Evolutionary conservation across 2,113 vertebrate species (phyloP).

Genomic region (Limanda limanda): DNA sequence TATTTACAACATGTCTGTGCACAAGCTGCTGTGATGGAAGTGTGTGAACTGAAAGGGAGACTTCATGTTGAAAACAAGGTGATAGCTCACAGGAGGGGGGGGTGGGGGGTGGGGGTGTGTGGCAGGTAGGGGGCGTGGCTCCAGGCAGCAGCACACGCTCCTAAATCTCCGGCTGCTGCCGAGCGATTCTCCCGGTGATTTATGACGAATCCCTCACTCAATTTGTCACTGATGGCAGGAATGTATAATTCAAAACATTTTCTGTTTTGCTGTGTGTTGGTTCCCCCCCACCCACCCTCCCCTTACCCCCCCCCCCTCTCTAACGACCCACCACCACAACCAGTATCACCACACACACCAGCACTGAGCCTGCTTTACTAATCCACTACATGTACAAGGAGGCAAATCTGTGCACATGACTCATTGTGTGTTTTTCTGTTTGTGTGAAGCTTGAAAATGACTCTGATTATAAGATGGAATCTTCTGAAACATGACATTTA

Average conservation of each 20-base stretch:
- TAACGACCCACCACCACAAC: background rate
- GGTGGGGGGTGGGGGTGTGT: too few relatives aligned
- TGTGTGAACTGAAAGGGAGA: too few relatives aligned
- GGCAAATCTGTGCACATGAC: slow-evolving; percentile 16
- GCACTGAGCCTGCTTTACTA: slow-evolving; percentile 8
- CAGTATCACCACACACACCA: background rate
- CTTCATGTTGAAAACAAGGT: slow-evolving; percentile 18
- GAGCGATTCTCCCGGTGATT: slow-evolving; percentile 80
- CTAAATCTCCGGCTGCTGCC: slow-evolving; percentile 78
- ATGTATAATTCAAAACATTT: slow-evolving; percentile 82
- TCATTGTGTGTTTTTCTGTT: slow-evolving; percentile 8
- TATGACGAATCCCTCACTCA: slow-evolving; percentile 78
- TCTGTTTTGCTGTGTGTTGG: slow-evolving; percentile 71
- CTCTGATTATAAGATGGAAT: background rate
- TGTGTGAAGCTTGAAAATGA: slow-evolving; percentile 8
- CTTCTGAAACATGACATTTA: background rate
- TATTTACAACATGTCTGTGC: too few relatives aligned
- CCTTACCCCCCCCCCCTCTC: background rate
- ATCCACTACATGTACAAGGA: slow-evolving; percentile 52
- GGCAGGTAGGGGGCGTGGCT: slow-evolving; percentile 36
- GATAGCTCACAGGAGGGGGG: background rate
- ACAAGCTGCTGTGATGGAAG: too few relatives aligned
- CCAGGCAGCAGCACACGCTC: slow-evolving; percentile 52
- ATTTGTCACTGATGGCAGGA: slow-evolving; percentile 79
- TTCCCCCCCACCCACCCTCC: too few relatives aligned